Conservation (phyloP, 2,797 vertebrate genomes). For the Cynopterus sphinx region DNA sequence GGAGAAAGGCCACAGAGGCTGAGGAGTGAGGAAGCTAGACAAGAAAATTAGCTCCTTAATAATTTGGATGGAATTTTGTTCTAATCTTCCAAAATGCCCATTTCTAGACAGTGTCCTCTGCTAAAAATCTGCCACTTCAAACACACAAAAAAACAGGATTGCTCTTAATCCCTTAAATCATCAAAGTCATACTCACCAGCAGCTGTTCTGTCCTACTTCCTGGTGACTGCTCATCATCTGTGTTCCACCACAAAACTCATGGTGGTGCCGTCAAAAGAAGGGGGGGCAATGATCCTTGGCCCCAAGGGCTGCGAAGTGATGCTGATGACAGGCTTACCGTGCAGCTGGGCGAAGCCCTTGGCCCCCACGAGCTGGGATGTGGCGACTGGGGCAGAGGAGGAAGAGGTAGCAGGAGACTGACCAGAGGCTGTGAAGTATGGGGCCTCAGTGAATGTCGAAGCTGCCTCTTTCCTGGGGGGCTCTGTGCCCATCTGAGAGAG, state of each 20-base stretch:
- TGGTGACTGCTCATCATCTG: conserved; percentile 85
- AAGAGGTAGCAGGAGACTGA: conserved; percentile 74
- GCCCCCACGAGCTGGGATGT: conserved; percentile 81
- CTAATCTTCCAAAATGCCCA: not conserved
- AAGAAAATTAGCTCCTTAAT: not conserved
- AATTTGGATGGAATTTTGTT: not conserved
- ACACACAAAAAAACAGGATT: not conserved
- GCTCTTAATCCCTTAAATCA: not conserved
- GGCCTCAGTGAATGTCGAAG: conserved; percentile 86
- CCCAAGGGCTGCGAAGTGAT: conserved; percentile 93
- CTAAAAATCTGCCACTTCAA: not conserved
- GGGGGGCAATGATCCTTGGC: conserved; percentile 94
- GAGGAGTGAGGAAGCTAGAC: not conserved
- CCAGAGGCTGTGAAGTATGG: conserved; percentile 91
- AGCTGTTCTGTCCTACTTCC: not conserved
- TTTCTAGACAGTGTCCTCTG: not conserved
- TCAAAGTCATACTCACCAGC: conserved; percentile 38
- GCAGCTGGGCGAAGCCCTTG: conserved; percentile 81
- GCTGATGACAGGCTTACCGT: conserved; percentile 92
- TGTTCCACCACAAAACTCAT: conserved; percentile 99
- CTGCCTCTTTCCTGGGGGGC: conserved; percentile 73
- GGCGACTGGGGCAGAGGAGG: conserved; percentile 69
- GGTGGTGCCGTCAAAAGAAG: conserved; percentile 97
- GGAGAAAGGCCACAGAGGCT: not conserved
- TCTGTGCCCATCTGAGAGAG: conserved; percentile 74